phyloP scores from a whole-genome alignment of 1,140 invertebrate genomes.

The Drosophila seguyi region DNA sequence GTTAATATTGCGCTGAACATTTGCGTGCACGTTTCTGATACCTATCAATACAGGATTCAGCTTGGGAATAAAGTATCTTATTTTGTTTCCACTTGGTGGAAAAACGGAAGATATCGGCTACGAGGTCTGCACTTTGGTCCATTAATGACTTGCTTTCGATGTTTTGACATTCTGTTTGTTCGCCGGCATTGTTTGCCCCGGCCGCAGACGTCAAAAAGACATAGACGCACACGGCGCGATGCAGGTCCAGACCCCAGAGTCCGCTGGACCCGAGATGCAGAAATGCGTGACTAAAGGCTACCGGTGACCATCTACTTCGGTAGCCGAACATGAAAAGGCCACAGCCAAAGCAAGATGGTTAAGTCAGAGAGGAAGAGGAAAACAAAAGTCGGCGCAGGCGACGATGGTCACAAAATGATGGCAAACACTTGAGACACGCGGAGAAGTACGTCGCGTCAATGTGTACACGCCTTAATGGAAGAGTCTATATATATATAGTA shows the following conservation, averaged over 20 bases:
- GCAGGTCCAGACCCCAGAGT: constrained; percentile 15
- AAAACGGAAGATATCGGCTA: not conserved
- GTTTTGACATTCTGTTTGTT: constrained; percentile 76
- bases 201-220: constrained; percentile 50
- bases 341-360: constrained; percentile 57
- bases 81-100: not conserved
- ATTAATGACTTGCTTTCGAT: constrained; percentile 81
- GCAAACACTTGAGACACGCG: constrained; percentile 72
- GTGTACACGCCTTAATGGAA: constrained; percentile 82
- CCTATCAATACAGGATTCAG: not conserved
- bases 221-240: constrained; percentile 32
- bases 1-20: no score
- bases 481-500: constrained; percentile 54
- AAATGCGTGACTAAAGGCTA: constrained; percentile 83
- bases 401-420: constrained; percentile 72
- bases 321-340: constrained; percentile 78
- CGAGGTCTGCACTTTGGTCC: constrained; percentile 55
- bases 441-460: constrained; percentile 72
- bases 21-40: no score
- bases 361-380: constrained; percentile 58
- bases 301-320: constrained; percentile 82
- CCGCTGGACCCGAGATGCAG: constrained; percentile 57
- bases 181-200: constrained; percentile 60
- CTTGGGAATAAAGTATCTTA: not conserved
- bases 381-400: constrained; percentile 66